Conservation (phyloP, 2,888 invertebrate genomes). For the Venusia cambrica region DNA sequence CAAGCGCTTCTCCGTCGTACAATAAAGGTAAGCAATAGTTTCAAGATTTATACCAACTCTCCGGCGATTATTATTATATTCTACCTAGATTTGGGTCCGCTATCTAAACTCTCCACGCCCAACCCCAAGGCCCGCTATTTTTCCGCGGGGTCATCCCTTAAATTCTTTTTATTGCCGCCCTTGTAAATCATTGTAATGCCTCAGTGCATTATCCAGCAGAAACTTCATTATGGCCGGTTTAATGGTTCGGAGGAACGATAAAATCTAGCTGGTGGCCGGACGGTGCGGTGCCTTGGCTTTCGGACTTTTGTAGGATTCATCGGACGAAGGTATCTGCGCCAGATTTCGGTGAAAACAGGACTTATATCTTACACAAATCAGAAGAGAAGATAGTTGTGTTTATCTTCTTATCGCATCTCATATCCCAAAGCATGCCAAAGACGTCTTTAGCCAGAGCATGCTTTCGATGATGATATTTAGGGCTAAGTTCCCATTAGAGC, state of each 20-base stretch:
- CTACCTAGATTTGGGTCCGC: constrained; percentile 27
- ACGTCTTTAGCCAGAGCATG: too few relatives aligned
- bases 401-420: too few relatives aligned
- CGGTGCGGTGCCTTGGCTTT: constrained; percentile 41
- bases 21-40: too few relatives aligned
- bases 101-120: constrained; percentile 8
- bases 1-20: too few relatives aligned
- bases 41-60: background rate
- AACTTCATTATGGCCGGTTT: constrained; percentile 81
- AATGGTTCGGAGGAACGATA: constrained; percentile 79
- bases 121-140: constrained; percentile 49
- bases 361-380: too few relatives aligned
- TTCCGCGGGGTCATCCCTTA: constrained; percentile 78
- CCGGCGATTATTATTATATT: background rate
- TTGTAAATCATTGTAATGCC: constrained; percentile 80
- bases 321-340: too few relatives aligned
- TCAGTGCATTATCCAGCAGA: constrained; percentile 77
- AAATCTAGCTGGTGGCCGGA: constrained; percentile 68
- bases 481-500: too few relatives aligned
- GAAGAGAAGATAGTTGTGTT: too few relatives aligned
- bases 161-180: constrained; percentile 79
- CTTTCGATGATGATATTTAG: too few relatives aligned
- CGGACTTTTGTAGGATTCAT: constrained; percentile 1
- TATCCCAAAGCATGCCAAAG: too few relatives aligned
- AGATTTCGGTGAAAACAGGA: too few relatives aligned